Percentiles rank a stretch among this genome's conserved stretches.
These are phyloP conservation scores for Labeo rohita DNA, from an alignment of 2,113 vertebrate species.

Conservation along the genomic window DNA sequence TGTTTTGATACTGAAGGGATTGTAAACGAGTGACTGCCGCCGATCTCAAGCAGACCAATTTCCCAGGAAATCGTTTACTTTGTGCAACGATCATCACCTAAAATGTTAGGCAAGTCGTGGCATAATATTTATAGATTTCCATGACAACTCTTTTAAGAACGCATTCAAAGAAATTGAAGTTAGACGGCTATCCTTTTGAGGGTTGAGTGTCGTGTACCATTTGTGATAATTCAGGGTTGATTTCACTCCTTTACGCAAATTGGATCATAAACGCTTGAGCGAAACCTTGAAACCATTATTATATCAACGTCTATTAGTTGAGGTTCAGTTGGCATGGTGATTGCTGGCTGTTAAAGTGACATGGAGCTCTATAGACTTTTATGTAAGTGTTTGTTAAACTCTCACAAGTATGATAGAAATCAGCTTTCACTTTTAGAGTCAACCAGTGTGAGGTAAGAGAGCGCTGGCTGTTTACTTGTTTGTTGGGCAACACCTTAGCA, in stretches of 20 bases:
- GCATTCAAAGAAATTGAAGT: conserved; percentile 4
- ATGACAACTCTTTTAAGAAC: conserved; percentile 43
- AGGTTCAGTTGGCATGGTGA: conserved; percentile 38
- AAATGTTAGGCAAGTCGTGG: background rate
- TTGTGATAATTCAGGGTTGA: conserved; percentile 43
- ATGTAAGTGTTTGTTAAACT: conserved; percentile 24
- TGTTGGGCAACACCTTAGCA: conserved; percentile 2
- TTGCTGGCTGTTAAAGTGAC: conserved; percentile 29
- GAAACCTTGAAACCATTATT: conserved; percentile 26
- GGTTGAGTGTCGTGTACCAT: conserved; percentile 30
- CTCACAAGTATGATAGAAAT: conserved; percentile 21
- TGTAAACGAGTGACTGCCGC: conserved; percentile 7
- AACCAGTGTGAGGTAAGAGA: background rate
- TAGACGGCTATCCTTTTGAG: conserved; percentile 22
- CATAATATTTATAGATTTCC: conserved; percentile 51
- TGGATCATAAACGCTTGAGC: conserved; percentile 44
- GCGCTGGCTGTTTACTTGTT: conserved; percentile 11
- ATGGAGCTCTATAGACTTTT: conserved; percentile 32
- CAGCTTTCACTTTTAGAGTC: conserved; percentile 35
- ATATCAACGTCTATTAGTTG: conserved; percentile 31
- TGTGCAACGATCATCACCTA: background rate
- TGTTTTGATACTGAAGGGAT: conserved; percentile 40
- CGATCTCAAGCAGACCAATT: background rate
- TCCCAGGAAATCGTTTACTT: background rate
- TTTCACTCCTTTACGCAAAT: conserved; percentile 43